These are phyloP conservation scores for Anhinga rufa DNA, from an alignment of 2,113 vertebrate genomes.

Conservation along the genomic window DNA sequence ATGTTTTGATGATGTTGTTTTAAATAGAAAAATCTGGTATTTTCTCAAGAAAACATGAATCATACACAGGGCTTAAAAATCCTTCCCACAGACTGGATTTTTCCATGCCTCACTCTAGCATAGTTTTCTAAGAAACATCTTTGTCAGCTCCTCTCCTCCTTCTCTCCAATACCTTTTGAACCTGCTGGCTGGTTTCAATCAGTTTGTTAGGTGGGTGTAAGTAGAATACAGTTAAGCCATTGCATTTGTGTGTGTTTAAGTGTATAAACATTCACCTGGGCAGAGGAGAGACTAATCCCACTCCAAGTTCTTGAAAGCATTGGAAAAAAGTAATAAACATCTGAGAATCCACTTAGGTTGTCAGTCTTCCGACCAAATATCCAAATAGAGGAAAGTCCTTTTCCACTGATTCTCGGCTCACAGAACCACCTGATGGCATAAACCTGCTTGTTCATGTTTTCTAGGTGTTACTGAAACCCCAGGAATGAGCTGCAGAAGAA, in stretches of 20 bases:
- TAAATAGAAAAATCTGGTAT: constrained; percentile 47
- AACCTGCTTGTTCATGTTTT: neutral
- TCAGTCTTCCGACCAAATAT: neutral
- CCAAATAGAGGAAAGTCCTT: neutral
- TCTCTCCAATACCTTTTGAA: neutral
- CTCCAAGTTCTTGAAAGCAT: neutral
- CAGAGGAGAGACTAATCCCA: neutral
- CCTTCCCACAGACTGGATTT: constrained; percentile 37
- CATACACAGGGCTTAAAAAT: neutral
- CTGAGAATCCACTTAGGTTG: neutral
- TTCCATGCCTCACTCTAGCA: neutral
- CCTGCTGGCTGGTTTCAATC: neutral
- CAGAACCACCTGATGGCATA: neutral
- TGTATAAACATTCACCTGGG: neutral
- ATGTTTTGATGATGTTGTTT: constrained; percentile 6
- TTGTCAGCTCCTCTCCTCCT: neutral
- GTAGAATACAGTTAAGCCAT: neutral
- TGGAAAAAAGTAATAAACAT: neutral
- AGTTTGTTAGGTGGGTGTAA: neutral
- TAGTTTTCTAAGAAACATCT: constrained; percentile 15
- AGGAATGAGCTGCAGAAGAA: neutral
- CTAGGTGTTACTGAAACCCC: neutral
- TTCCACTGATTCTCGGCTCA: neutral
- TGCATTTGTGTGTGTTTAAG: neutral
- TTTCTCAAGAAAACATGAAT: constrained; percentile 39